Conservation (phyloP, 2,797 vertebrate genomes). For the Gallirallus australis region DNA sequence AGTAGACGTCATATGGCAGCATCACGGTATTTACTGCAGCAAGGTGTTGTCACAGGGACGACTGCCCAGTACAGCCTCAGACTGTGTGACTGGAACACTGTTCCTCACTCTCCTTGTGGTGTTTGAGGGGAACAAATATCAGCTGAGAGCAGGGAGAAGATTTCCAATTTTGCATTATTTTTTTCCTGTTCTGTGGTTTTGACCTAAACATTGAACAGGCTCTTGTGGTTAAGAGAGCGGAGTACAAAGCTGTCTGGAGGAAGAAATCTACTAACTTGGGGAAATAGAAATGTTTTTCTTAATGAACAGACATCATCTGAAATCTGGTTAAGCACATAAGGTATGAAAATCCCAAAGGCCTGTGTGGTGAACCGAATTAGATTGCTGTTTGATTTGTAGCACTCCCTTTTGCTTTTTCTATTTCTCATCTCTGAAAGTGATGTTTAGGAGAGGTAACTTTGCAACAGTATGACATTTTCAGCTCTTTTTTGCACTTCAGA, state of each 20-base stretch:
- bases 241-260: not conserved
- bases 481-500: not conserved
- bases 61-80: not conserved
- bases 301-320: constrained; percentile 4
- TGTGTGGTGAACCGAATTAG: not conserved
- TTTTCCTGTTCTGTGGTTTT: constrained; percentile 26
- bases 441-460: not conserved
- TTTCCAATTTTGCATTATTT: not conserved
- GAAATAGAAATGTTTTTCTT: not conserved
- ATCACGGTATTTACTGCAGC: not conserved
- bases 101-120: not conserved
- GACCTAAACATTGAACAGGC: not conserved
- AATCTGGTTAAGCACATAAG: not conserved
- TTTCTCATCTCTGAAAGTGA: not conserved
- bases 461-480: not conserved
- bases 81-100: not conserved
- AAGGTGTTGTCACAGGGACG: not conserved
- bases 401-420: not conserved
- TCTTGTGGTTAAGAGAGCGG: not conserved
- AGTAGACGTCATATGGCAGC: not conserved
- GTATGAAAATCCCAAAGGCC: not conserved
- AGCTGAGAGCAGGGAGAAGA: not conserved
- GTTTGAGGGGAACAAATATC: not conserved
- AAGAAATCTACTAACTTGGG: not conserved
- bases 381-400: not conserved